Evolutionary conservation across 1,140 invertebrate species (phyloP).

Genomic region (Anthonomus grandis): DNA sequence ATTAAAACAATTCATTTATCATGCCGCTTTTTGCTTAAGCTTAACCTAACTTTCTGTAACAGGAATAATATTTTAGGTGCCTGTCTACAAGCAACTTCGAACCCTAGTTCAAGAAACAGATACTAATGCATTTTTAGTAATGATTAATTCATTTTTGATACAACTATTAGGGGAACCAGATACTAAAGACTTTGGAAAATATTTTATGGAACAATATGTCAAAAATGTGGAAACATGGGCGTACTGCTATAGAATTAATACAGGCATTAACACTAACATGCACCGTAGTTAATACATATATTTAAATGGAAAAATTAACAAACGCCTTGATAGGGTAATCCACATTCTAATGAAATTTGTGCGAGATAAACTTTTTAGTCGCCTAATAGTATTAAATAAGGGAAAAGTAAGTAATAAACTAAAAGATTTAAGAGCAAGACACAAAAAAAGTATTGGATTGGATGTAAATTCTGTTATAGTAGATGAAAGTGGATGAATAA

Average conservation of each 20-base stretch:
- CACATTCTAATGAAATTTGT: slow-evolving; percentile 17
- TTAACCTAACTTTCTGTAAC: background rate
- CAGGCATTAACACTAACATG: slow-evolving; percentile 22
- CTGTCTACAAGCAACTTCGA: slow-evolving; percentile 14
- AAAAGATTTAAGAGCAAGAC: slow-evolving; percentile 6
- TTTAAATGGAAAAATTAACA: slow-evolving; percentile 16
- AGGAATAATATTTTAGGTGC: slow-evolving; percentile 8
- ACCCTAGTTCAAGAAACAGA: slow-evolving; percentile 21
- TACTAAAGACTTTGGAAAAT: slow-evolving; percentile 12
- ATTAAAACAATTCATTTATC: too few species aligned
- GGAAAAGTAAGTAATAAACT: slow-evolving; percentile 16
- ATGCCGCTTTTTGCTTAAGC: too few species aligned
- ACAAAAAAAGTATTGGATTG: slow-evolving; percentile 10
- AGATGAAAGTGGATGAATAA: background rate
- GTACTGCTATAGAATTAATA: slow-evolving; percentile 14
- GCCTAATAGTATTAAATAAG: slow-evolving; percentile 10
- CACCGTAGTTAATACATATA: slow-evolving; percentile 17
- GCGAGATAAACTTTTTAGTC: slow-evolving; percentile 16
- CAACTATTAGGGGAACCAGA: slow-evolving; percentile 1
- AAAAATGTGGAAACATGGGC: slow-evolving; percentile 14
- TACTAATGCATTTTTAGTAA: slow-evolving; percentile 10
- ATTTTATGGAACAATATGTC: slow-evolving; percentile 13
- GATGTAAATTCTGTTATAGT: slow-evolving; percentile 7
- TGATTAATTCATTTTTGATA: slow-evolving; percentile 16
- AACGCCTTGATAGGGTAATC: slow-evolving; percentile 15